Evolutionary conservation across 2,888 invertebrate genomes (phyloP).

Genomic region (Eupithecia exiguata): DNA sequence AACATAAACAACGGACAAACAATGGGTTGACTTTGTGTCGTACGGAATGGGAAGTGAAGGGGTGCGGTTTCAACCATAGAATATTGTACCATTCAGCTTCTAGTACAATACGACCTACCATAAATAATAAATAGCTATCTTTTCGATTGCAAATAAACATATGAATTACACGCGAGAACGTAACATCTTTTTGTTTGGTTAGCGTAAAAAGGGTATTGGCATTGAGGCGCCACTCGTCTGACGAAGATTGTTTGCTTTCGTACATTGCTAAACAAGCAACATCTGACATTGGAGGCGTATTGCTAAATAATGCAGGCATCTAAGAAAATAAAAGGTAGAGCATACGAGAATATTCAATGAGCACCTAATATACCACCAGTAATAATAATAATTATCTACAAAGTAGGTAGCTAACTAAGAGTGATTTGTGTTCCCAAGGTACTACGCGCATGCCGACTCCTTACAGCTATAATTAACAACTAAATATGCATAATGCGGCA

Average conservation of each 20-base stretch:
- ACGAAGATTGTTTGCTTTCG: conserved; percentile 57
- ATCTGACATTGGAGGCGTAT: conserved; percentile 58
- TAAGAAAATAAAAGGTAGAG: conserved; percentile 54
- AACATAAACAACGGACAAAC: conserved; percentile 62
- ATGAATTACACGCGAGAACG: conserved; percentile 34
- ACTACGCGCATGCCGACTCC: conserved; percentile 75
- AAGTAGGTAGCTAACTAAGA: conserved; percentile 65
- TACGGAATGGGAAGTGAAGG: conserved; percentile 60
- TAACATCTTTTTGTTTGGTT: conserved; percentile 50
- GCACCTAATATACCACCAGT: conserved; percentile 55
- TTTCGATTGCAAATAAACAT: conserved; percentile 40
- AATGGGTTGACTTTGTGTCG: conserved; percentile 81
- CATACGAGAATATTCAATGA: conserved; percentile 48
- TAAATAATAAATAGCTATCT: conserved; percentile 26
- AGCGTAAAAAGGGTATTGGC: conserved; percentile 53
- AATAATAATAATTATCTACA: conserved; percentile 64
- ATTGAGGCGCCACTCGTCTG: conserved; percentile 55
- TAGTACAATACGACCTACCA: conserved; percentile 31
- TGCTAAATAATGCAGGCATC: conserved; percentile 54
- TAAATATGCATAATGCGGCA: conserved; percentile 62
- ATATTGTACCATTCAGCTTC: conserved; percentile 27
- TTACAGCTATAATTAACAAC: conserved; percentile 71
- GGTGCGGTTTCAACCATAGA: conserved; percentile 47
- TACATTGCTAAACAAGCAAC: conserved; percentile 60
- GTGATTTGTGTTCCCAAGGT: conserved; percentile 67